Conservation (phyloP, 2,113 vertebrate genomes). For the Paraplagusia blochii region DNA sequence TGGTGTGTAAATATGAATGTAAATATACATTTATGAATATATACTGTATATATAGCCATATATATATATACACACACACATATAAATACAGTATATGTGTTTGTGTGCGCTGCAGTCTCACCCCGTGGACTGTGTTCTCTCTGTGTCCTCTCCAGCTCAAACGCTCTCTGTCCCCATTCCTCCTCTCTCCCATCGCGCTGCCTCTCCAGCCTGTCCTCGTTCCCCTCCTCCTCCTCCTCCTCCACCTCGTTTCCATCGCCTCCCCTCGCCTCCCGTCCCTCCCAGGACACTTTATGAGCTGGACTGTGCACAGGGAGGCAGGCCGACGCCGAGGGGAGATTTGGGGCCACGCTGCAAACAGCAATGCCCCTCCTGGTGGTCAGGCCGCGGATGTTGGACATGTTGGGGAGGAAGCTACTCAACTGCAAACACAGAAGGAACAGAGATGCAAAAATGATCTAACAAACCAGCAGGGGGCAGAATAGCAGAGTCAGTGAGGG, state of each 20-base stretch:
- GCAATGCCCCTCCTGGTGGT: conserved; percentile 86
- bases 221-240: conserved; percentile 80
- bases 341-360: conserved; percentile 94
- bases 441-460: neutral
- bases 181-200: conserved; percentile 58
- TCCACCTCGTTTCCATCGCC: conserved; percentile 76
- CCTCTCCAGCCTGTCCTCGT: conserved; percentile 59
- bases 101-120: conserved; percentile 40
- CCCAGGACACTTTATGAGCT: conserved; percentile 89
- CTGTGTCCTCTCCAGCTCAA: conserved; percentile 62
- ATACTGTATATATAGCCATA: too few relatives aligned
- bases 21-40: too few relatives aligned
- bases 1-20: too few relatives aligned
- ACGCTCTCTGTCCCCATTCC: conserved; percentile 69
- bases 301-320: conserved; percentile 84
- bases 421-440: conserved; percentile 70
- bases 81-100: conserved; percentile 3
- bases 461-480: neutral
- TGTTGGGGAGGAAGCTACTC: conserved; percentile 87
- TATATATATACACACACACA: too few relatives aligned
- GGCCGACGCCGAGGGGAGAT: conserved; percentile 81
- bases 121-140: conserved; percentile 59
- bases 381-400: conserved; percentile 77
- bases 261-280: conserved; percentile 74
- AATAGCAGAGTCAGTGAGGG: neutral